Evolutionary conservation across 2,888 invertebrate species (phyloP).

Genomic region (Chloroclysta siterata): DNA sequence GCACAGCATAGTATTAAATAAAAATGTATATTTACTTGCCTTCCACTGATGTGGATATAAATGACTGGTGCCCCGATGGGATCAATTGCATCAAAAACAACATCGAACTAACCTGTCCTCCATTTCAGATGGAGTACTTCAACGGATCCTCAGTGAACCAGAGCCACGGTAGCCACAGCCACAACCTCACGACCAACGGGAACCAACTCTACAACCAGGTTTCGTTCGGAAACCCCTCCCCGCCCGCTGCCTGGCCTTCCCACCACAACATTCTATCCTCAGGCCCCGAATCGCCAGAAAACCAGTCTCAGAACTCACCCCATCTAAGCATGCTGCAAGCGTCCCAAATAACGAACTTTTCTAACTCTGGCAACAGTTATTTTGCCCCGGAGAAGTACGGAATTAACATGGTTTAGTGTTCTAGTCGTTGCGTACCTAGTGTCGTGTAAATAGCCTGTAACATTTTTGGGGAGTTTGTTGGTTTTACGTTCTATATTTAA

Average conservation of each 20-base stretch:
- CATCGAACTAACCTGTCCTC: conserved; percentile 3
- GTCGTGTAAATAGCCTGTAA: conserved; percentile 49
- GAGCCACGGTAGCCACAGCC: conserved; percentile 71
- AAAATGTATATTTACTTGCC: no score
- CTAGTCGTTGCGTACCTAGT: conserved; percentile 63
- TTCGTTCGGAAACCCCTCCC: conserved; percentile 79
- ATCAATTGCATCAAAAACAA: no score
- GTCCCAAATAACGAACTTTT: conserved; percentile 81
- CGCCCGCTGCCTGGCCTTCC: conserved; percentile 76
- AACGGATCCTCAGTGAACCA: conserved; percentile 80
- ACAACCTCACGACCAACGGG: conserved; percentile 76
- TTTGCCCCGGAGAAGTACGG: conserved; percentile 83
- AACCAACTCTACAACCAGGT: conserved; percentile 83
- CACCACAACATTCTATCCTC: conserved; percentile 79
- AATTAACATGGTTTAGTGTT: conserved; percentile 83
- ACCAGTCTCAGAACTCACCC: conserved; percentile 75
- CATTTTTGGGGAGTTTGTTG: conserved; percentile 41
- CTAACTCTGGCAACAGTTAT: conserved; percentile 79
- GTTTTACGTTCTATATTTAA: conserved; percentile 25
- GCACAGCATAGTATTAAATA: no score
- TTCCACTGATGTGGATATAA: no score
- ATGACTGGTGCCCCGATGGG: no score
- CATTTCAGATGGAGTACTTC: conserved; percentile 82
- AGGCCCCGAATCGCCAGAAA: conserved; percentile 77
- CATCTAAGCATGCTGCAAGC: conserved; percentile 81